phyloP scores from a whole-genome alignment of 2,888 invertebrate genomes.

The Lepidochitona cinerea region DNA sequence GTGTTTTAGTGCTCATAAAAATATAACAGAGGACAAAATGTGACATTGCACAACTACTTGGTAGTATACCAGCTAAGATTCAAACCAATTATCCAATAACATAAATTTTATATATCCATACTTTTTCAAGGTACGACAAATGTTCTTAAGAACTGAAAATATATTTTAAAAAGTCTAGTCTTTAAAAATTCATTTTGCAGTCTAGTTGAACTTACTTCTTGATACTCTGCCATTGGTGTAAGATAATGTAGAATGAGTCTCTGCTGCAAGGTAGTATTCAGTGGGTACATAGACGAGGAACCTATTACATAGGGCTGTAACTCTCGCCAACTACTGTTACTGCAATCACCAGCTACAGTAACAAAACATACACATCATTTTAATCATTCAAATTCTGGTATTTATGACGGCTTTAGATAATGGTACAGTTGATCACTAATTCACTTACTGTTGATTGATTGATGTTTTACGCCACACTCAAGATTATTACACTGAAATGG shows the following conservation, averaged over 20 bases:
- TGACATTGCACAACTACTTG: no score
- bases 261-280: constrained; percentile 89
- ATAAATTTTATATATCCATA: no score
- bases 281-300: constrained; percentile 90
- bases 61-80: no score
- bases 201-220: constrained; percentile 78
- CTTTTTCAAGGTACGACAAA: not conserved
- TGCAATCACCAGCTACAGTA: constrained; percentile 75
- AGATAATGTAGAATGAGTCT: constrained; percentile 93
- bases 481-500: no score
- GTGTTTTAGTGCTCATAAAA: no score
- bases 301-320: constrained; percentile 91
- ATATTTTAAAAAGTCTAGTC: not conserved
- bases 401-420: constrained; percentile 48
- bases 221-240: constrained; percentile 98
- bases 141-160: not conserved
- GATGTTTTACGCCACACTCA: no score
- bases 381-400: not conserved
- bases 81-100: no score
- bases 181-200: not conserved
- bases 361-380: not conserved
- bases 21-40: no score
- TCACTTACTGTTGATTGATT: no score
- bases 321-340: constrained; percentile 93
- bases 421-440: constrained; percentile 20